A percentile compares a stretch with the other conserved stretches of the same genome.
Evolutionary conservation across 2,797 vertebrate genomes (phyloP).

Genomic region (Chloroceryle inda): DNA sequence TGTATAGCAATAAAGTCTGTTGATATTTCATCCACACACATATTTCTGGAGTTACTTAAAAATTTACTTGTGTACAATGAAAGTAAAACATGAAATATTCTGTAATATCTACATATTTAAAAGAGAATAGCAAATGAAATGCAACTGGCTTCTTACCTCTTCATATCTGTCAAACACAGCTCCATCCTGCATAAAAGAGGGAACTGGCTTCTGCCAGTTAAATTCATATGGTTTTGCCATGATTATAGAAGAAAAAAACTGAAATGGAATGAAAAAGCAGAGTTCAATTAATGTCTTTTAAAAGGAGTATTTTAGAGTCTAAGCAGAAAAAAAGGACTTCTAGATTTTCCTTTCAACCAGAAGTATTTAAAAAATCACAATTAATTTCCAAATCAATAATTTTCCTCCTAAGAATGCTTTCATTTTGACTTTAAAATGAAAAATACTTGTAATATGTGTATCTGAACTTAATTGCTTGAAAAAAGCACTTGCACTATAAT

Average conservation of each 20-base stretch:
- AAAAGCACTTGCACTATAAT: neutral
- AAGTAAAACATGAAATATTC: neutral
- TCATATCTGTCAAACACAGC: conserved; percentile 95
- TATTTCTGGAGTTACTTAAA: neutral
- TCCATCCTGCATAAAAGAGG: conserved; percentile 95
- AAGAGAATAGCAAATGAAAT: conserved; percentile 48
- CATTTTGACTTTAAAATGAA: neutral
- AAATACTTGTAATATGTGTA: neutral
- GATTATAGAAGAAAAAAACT: conserved; percentile 85
- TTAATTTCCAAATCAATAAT: neutral
- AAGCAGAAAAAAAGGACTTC: neutral
- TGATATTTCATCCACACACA: neutral
- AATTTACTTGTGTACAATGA: neutral
- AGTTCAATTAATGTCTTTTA: conserved; percentile 5
- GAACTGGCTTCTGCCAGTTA: conserved; percentile 97
- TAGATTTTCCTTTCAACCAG: neutral
- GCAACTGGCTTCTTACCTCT: conserved; percentile 87
- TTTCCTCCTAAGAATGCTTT: neutral
- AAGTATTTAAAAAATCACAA: neutral
- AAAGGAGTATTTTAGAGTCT: neutral
- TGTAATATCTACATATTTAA: neutral
- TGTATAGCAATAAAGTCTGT: neutral
- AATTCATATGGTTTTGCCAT: conserved; percentile 99
- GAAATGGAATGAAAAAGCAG: conserved; percentile 58
- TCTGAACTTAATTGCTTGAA: neutral